Evolutionary conservation across 2,113 vertebrate species (phyloP).

Genomic region (Falco punctatus): DNA sequence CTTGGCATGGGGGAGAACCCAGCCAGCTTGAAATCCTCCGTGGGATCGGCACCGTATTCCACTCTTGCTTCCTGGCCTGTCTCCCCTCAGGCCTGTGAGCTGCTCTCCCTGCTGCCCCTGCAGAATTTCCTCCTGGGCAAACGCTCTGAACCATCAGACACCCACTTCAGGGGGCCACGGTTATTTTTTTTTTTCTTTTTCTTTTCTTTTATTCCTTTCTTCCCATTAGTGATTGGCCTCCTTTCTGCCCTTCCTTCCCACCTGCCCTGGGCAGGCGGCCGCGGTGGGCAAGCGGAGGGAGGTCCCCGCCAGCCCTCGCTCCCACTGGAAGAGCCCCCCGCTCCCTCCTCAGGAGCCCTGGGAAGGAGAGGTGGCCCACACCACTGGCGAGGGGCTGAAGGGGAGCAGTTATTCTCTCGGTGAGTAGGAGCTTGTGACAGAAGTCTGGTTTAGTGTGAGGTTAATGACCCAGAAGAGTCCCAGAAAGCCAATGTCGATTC

Average conservation of each 20-base stretch:
- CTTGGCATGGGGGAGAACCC: not conserved
- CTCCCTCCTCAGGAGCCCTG: accelerated
- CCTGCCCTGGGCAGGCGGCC: not conserved
- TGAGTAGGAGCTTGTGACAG: slow-evolving; percentile 28
- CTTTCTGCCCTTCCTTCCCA: not conserved
- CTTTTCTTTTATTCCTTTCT: not conserved
- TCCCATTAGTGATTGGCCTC: not conserved
- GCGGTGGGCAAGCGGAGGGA: not conserved
- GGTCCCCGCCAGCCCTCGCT: not conserved
- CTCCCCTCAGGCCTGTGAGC: not conserved
- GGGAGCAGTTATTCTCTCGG: not conserved
- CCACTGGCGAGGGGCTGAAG: not conserved
- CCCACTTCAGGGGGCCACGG: not conserved
- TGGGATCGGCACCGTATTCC: not conserved
- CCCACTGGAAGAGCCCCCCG: not conserved
- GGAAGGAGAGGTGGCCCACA: not conserved
- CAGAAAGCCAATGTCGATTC: slow-evolving; percentile 10
- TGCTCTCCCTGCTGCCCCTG: not conserved
- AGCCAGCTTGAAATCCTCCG: not conserved
- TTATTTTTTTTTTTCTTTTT: not conserved
- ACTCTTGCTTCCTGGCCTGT: not conserved
- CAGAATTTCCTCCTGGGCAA: not conserved
- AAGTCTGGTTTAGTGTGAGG: slow-evolving; percentile 20
- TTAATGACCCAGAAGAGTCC: slow-evolving; percentile 31
- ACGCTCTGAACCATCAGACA: not conserved